phyloP scores from a whole-genome alignment of 2,888 invertebrate genomes.

The Gisinianus flammeolus region DNA sequence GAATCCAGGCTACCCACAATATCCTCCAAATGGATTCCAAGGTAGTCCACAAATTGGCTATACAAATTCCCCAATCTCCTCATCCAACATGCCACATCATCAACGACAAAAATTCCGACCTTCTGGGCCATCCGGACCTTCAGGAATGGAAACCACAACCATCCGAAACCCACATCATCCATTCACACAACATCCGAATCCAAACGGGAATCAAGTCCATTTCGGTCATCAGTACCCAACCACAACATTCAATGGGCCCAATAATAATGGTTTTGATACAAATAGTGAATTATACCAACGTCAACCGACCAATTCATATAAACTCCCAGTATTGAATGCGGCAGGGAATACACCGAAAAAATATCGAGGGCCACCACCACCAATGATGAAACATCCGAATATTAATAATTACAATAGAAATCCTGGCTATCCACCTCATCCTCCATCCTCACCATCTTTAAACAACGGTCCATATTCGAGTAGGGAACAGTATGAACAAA shows the following conservation, averaged over 20 bases:
- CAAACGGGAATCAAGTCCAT: not conserved
- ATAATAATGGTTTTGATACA: not conserved
- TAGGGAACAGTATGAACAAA: slow-evolving; percentile 52
- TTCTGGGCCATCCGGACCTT: not conserved
- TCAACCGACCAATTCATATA: slow-evolving; percentile 28
- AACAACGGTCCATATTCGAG: not conserved
- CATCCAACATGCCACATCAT: slow-evolving; percentile 12
- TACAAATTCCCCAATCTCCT: not conserved
- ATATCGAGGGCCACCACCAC: not conserved
- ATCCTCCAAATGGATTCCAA: not conserved
- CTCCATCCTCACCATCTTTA: slow-evolving; percentile 8
- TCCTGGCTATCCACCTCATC: slow-evolving; percentile 14
- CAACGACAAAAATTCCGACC: slow-evolving; percentile 15
- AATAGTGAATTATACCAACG: slow-evolving; percentile 17
- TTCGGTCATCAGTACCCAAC: slow-evolving; percentile 17
- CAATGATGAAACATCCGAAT: not conserved
- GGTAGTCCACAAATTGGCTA: not conserved
- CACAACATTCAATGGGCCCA: not conserved
- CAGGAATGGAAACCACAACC: not conserved
- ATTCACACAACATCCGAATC: not conserved
- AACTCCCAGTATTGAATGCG: slow-evolving; percentile 12
- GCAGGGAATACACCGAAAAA: not conserved
- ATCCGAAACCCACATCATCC: not conserved
- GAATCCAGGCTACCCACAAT: not conserved
- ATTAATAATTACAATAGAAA: not conserved